Conservation (phyloP, 2,888 invertebrate genomes). For the Cylloceria caligata region DNA sequence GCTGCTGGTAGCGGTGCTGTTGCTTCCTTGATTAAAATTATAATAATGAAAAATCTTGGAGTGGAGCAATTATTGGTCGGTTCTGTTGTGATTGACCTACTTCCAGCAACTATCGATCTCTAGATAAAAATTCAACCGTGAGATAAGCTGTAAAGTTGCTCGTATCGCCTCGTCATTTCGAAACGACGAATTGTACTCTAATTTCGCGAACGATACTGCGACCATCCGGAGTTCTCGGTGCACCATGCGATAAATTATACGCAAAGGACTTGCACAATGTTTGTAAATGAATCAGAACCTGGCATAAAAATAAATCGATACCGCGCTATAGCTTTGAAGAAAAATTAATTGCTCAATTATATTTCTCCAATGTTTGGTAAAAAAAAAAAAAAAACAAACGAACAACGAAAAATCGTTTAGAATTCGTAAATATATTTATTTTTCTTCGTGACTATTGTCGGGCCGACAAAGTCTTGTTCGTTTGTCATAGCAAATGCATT, state of each 20-base stretch:
- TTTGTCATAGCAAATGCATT: too few species aligned
- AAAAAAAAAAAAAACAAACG: neutral
- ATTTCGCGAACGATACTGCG: slow-evolving; percentile 11
- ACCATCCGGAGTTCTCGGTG: neutral
- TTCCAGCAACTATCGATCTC: neutral
- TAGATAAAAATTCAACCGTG: neutral
- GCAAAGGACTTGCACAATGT: neutral
- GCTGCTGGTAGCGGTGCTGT: neutral
- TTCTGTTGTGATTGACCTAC: neutral
- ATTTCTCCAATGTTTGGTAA: too few species aligned
- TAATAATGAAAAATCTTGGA: slow-evolving; percentile 46
- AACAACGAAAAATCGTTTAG: neutral
- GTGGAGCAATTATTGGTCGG: slow-evolving; percentile 16
- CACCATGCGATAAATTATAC: neutral
- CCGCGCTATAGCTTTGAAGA: neutral
- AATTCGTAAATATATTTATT: neutral
- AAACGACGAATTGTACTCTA: slow-evolving; percentile 8
- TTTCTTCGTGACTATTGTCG: neutral
- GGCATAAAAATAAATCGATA: neutral
- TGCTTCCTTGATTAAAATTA: slow-evolving; percentile 56
- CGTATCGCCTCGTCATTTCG: neutral
- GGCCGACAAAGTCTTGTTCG: too few species aligned
- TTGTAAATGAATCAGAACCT: neutral
- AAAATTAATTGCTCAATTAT: neutral
- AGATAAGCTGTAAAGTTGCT: neutral